Conservation (phyloP, 2,888 invertebrate species). For the Macrosiphum euphorbiae region DNA sequence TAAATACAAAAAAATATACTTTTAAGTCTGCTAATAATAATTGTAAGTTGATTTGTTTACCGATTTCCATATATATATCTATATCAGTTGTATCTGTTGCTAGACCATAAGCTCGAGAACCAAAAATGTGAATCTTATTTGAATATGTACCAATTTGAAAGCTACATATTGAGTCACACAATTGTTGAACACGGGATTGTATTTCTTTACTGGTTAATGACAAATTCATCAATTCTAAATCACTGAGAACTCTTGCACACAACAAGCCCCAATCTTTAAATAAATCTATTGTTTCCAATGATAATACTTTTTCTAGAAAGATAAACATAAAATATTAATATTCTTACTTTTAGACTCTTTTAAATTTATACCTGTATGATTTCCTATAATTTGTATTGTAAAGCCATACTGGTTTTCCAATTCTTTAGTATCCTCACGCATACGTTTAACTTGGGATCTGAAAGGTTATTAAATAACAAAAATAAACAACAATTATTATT, state of each 20-base stretch:
- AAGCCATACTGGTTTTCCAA: constrained; percentile 5
- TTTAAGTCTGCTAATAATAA: background rate
- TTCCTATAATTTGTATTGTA: background rate
- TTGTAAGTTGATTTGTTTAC: constrained; percentile 46
- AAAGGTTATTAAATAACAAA: background rate
- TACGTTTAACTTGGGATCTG: background rate
- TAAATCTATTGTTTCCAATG: background rate
- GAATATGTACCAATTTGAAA: background rate
- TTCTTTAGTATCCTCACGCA: background rate
- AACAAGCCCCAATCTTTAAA: constrained; percentile 27
- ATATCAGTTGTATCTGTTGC: constrained; percentile 66
- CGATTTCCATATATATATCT: constrained; percentile 66
- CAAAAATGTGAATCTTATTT: constrained; percentile 61
- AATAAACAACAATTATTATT: background rate
- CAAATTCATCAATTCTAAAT: background rate
- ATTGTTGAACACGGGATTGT: background rate
- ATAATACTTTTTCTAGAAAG: constrained; percentile 22
- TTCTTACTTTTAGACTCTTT: background rate
- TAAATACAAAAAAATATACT: background rate
- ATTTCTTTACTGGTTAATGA: no score
- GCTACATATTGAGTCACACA: background rate
- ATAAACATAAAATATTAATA: background rate
- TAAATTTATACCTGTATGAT: constrained; percentile 7
- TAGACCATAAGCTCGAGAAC: constrained; percentile 66
- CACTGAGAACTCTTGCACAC: background rate